phyloP scores from a whole-genome alignment of 2,888 invertebrate genomes.

The Eupithecia dodoneata region DNA sequence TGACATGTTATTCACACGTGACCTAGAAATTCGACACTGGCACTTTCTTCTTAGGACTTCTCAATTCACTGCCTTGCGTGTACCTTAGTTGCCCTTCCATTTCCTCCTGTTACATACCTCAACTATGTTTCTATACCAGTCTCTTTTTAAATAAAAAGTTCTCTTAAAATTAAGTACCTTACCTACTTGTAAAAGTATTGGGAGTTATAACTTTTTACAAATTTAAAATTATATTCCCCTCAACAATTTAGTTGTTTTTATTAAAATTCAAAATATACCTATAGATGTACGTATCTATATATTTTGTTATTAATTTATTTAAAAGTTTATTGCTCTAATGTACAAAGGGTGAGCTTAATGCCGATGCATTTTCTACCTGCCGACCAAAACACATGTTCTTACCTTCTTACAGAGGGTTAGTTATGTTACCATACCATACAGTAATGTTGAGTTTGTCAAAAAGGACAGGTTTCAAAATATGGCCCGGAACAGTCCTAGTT shows the following conservation, averaged over 20 bases:
- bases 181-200: neutral
- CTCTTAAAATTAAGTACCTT: neutral
- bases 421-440: too few relatives aligned
- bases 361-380: too few relatives aligned
- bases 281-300: neutral
- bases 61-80: constrained; percentile 60
- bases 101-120: constrained; percentile 24
- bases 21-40: constrained; percentile 75
- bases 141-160: neutral
- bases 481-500: constrained; percentile 53
- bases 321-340: too few relatives aligned
- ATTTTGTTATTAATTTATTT: too few relatives aligned
- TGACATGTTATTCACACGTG: constrained; percentile 76
- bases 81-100: constrained; percentile 53
- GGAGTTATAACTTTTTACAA: neutral
- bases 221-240: neutral
- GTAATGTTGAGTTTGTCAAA: neutral
- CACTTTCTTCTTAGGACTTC: constrained; percentile 77
- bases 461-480: constrained; percentile 61
- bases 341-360: too few relatives aligned
- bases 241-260: neutral
- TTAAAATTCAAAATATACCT: neutral
- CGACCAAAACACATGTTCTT: too few relatives aligned
- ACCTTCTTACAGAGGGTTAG: too few relatives aligned
- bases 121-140: neutral